Conservation (phyloP, 2,888 invertebrate genomes). For the Mermis nigrescens region DNA sequence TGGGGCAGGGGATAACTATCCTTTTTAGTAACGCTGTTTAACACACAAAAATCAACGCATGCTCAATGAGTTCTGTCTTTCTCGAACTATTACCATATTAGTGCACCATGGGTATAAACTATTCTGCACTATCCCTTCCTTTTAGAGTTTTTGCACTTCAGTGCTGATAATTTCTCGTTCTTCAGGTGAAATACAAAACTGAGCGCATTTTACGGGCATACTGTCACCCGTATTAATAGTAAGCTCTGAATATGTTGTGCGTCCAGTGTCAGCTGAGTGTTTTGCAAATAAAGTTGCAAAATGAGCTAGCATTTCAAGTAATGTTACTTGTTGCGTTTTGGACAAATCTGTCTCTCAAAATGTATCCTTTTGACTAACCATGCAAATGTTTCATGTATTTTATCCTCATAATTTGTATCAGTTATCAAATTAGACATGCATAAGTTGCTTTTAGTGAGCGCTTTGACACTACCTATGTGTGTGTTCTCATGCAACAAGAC, state of each 20-base stretch:
- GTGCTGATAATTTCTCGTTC: background rate
- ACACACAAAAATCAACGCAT: slow-evolving; percentile 18
- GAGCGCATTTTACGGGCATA: background rate
- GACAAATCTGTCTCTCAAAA: too few species aligned
- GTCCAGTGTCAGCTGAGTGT: background rate
- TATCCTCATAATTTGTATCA: too few species aligned
- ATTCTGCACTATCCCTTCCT: background rate
- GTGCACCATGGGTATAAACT: background rate
- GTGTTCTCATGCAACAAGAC: too few species aligned
- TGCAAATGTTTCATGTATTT: too few species aligned
- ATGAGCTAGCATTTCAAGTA: background rate
- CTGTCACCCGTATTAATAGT: background rate
- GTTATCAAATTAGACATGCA: too few species aligned
- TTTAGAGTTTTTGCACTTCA: background rate
- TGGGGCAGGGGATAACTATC: slow-evolving; percentile 14
- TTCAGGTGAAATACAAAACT: background rate
- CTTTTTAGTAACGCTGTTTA: slow-evolving; percentile 16
- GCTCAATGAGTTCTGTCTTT: slow-evolving; percentile 21
- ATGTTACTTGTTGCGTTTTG: background rate
- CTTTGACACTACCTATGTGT: too few species aligned
- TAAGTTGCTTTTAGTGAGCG: too few species aligned
- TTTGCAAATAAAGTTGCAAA: background rate
- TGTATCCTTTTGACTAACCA: too few species aligned
- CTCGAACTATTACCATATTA: slow-evolving; percentile 12
- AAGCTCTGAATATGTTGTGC: background rate